Conservation (phyloP, 2,797 vertebrate genomes). For the Anabacerthia variegaticeps region DNA sequence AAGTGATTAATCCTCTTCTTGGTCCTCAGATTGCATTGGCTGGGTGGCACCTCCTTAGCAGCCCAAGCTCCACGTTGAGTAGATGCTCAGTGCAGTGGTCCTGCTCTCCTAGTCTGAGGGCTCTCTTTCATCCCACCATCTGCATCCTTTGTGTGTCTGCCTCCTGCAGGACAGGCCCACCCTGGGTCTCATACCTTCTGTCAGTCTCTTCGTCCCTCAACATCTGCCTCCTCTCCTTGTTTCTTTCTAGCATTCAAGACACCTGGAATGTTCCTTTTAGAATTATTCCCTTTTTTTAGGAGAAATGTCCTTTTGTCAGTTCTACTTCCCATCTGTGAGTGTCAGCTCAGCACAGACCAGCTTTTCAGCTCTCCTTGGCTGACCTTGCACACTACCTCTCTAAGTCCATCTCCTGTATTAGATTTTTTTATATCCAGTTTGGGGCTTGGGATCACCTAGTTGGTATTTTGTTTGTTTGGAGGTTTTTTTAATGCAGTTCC, state of each 20-base stretch:
- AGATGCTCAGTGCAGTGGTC: not conserved
- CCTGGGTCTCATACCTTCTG: accelerated
- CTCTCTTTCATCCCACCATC: accelerated
- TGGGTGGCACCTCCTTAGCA: not conserved
- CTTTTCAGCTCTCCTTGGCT: not conserved
- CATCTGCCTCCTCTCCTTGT: not conserved
- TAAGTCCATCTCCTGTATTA: not conserved
- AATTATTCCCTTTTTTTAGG: not conserved
- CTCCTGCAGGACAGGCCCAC: not conserved
- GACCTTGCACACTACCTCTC: accelerated
- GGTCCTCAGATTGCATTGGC: not conserved
- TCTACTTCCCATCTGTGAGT: not conserved
- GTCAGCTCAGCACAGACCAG: not conserved
- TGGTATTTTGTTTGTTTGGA: not conserved
- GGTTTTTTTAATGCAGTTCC: not conserved
- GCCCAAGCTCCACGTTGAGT: accelerated
- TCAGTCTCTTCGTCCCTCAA: not conserved
- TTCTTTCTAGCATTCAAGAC: not conserved
- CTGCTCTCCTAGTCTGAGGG: accelerated
- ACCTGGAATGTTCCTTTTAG: not conserved
- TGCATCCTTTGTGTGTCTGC: not conserved
- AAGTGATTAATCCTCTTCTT: not conserved
- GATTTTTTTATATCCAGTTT: accelerated
- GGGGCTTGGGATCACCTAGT: not conserved
- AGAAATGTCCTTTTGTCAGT: not conserved